Conservation (phyloP, 2,113 vertebrate species). For the Physeter macrocephalus region DNA sequence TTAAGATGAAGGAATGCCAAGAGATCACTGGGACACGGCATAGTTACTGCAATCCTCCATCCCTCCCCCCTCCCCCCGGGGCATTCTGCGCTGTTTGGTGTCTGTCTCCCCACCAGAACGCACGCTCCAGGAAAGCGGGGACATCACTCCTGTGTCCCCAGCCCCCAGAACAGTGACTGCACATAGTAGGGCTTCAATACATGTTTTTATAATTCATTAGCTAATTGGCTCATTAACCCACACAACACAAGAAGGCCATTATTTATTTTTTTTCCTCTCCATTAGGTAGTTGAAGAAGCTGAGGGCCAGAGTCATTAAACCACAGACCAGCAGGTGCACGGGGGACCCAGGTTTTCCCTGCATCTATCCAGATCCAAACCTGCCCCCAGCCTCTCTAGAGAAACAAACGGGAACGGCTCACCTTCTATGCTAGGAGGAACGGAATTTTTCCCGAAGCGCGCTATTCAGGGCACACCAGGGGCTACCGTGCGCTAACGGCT, state of each 20-base stretch:
- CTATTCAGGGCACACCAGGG: too few relatives aligned
- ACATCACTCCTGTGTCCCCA: neutral
- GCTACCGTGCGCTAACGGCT: fast-evolving
- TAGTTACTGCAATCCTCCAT: neutral
- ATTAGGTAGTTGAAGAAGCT: fast-evolving
- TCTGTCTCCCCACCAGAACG: neutral
- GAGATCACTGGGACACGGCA: fast-evolving
- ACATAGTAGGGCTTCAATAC: neutral
- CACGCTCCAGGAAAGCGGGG: too few relatives aligned
- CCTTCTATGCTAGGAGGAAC: neutral
- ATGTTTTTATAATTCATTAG: neutral
- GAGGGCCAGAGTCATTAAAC: neutral
- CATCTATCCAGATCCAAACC: neutral
- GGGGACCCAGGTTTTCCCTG: neutral
- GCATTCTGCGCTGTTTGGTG: fast-evolving
- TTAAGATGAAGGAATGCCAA: neutral
- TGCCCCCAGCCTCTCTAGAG: neutral
- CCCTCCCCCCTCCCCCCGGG: fast-evolving
- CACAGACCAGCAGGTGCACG: fast-evolving
- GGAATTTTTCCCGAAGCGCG: fast-evolving
- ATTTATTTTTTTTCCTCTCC: neutral
- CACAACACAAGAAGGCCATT: neutral
- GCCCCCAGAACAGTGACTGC: too few relatives aligned
- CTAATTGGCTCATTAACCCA: neutral
- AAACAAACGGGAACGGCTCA: neutral